Evolutionary conservation across 2,888 invertebrate genomes (phyloP), one percentile per base, ranked within the genome.

Genomic region (Brenthis daphne): DNA sequence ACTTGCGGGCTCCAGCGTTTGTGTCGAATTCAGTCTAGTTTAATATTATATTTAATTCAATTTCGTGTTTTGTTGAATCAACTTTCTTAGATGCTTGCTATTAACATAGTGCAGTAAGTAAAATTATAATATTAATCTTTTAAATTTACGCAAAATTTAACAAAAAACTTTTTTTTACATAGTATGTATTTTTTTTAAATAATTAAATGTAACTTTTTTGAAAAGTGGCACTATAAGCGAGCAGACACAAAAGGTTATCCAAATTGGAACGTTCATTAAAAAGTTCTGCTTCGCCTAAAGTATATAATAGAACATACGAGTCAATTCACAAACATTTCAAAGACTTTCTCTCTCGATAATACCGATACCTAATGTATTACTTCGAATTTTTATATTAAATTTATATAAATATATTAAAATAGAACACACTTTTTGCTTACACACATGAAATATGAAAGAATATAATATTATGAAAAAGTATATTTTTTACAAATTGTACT

Each of bases 231-330:
- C 71, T 68, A 48, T 66, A 69, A 70, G 65, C 70, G 66, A 69
- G 55, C 68, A 65, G 69, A 70, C 67, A 74, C 70, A 75, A 75
- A 73, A 74, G 72, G 69, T 70, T 73, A 71, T 70, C 69, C 73
- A 73, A 75, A 73, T 69, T 67, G 69, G 69, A 73, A 58, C 67
- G 71, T 71, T 73, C 73, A 71, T 73, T 73, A 73, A 73, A 73
- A 73, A 73, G 69, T 73, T 73, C 67, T 71, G 71, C 65, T 69
- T 53, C 67, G 69, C 69, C 69, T 65, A 75, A 73, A 74, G 69
- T 68, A 74, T 71, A 75, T 71, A 72, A 72, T 67, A 65, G 56
- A 65, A 64, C 61, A 56, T 48, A 57, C 61, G 67, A 67, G 60
- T 63, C 61, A 67, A 63, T 67, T 67, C 56, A 16, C 61, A 67